These are phyloP conservation scores for Hapalemur alaotrensis DNA, from an alignment of 2,797 vertebrate species.

Conservation along the genomic window DNA sequence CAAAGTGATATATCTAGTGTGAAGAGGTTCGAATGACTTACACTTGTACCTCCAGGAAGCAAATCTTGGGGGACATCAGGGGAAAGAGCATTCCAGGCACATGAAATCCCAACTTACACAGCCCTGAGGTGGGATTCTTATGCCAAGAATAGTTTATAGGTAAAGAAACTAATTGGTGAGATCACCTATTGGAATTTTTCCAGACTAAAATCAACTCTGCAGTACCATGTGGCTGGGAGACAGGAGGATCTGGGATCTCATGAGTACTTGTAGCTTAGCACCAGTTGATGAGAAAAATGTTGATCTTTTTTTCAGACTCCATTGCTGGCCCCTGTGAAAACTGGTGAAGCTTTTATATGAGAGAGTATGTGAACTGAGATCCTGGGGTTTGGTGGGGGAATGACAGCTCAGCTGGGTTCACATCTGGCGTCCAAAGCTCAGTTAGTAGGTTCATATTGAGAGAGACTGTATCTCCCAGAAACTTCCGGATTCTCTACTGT, in stretches of 20 bases:
- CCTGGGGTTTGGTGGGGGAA: background rate
- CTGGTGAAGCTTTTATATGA: background rate
- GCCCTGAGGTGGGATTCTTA: background rate
- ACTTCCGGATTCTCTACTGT: background rate
- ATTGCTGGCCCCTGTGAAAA: background rate
- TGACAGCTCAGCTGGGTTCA: background rate
- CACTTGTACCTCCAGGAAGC: background rate
- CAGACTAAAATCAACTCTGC: background rate
- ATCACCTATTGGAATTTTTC: background rate
- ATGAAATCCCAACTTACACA: background rate
- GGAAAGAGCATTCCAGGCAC: background rate
- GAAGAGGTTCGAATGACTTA: background rate
- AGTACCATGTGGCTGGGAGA: background rate
- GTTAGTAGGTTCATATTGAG: background rate
- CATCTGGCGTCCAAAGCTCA: background rate
- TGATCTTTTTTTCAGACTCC: background rate
- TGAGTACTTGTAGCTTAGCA: background rate
- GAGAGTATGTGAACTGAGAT: background rate
- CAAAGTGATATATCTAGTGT: background rate
- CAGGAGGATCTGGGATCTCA: background rate
- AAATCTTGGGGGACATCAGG: background rate
- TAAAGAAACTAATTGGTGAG: background rate
- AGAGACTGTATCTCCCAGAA: background rate
- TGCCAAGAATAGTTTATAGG: background rate
- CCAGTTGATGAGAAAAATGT: background rate